Base-by-base conservation (phyloP, 2,888 invertebrate genomes). In the Cecidostiba fungosa region DNA sequence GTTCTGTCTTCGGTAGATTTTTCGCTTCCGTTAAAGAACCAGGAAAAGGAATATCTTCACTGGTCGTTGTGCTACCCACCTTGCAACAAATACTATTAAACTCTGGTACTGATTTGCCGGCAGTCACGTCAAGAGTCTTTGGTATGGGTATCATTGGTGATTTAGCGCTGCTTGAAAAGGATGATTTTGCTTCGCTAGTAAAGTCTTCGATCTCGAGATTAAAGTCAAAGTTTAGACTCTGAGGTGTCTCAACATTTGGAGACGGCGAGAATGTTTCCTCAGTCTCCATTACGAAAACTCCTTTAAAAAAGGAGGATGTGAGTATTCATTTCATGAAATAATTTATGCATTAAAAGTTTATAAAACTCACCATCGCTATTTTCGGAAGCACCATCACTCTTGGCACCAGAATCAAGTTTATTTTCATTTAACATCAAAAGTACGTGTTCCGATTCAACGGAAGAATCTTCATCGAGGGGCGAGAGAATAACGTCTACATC, bases 121-220 rank as follows among this genome's bases (percentile, higher is more conserved):
- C 94, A 94, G 88, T 94, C 94, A 6, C 94, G 94, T 91, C 92
- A 1, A 90, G 88, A 47, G 89, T 88, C 70, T 90, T 94, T 0
- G 95, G 96, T 89, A 97, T 96, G n/a, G 96, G 96, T 90, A 97
- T 96, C 0, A 95, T 95, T 5, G 97, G 97, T 0, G 97, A 96
- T 88, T 94, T 95, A 0, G 94, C 91, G 87, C 91, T 91, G 59
- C 89, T 90, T n/a, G 90, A 88, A 4, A 92, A 90, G 3, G 91
- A 90, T 72, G 87, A 87, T 88, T 92, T 91, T 50, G 89, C 93
- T 26, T 93, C 93, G 8, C 94, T 94, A 69, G 93, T 94, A 43
- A 94, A 93, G 3, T 95, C 93, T 87, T 94, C 94, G 19, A 86
- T 83, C n/a, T 93, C 93, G 10, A 94, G 94, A 69, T 93, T 94